A percentile compares a stretch with the other conserved stretches of the same genome.
These are phyloP conservation scores for Anastrepha ludens DNA, from an alignment of 1,140 invertebrate species.

Conservation along the genomic window DNA sequence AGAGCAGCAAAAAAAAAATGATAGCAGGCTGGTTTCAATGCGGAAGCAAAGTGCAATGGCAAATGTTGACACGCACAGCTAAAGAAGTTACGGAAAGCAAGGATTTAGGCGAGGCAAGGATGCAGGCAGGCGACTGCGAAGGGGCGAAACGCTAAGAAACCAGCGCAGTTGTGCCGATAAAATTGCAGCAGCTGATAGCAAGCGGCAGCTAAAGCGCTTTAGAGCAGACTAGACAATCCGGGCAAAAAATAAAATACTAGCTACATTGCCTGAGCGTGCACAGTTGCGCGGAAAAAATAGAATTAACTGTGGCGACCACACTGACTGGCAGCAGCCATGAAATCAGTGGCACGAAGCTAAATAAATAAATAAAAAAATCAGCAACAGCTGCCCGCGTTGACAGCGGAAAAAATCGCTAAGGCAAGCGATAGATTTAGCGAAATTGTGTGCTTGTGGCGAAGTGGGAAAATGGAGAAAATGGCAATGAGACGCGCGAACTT, in stretches of 20 bases:
- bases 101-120: background rate
- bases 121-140: background rate
- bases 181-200: background rate
- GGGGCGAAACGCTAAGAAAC: background rate
- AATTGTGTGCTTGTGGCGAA: background rate
- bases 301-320: constrained; percentile 16
- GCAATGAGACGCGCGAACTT: constrained; percentile 23
- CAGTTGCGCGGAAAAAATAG: background rate
- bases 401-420: background rate
- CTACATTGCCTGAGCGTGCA: background rate
- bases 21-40: background rate
- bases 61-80: constrained; percentile 42
- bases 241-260: background rate
- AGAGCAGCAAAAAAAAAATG: constrained; percentile 22
- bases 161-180: constrained; percentile 17
- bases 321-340: constrained; percentile 25
- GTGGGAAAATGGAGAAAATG: background rate
- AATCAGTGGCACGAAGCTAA: constrained; percentile 29
- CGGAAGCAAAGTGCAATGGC: background rate
- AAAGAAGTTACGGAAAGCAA: background rate
- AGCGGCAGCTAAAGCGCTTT: constrained; percentile 30
- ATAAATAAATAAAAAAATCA: constrained; percentile 38
- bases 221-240: constrained; percentile 1
- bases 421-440: background rate
- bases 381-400: background rate